Evolutionary conservation across 2,888 invertebrate genomes (phyloP).

Genomic region (Neoscelio sp.): DNA sequence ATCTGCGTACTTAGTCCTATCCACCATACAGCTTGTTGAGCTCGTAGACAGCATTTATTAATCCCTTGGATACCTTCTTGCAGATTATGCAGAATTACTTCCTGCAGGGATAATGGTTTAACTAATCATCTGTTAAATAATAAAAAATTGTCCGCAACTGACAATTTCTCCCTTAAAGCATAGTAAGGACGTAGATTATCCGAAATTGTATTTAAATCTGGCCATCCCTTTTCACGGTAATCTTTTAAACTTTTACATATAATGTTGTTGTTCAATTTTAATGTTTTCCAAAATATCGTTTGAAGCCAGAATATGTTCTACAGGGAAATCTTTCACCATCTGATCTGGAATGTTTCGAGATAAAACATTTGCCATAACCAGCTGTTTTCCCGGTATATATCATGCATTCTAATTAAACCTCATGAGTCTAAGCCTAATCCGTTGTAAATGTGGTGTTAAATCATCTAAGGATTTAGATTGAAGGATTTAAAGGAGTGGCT

Average conservation of each 20-base stretch:
- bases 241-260: too few relatives aligned
- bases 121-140: slow-evolving; percentile 65
- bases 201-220: too few relatives aligned
- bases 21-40: slow-evolving; percentile 68
- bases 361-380: slow-evolving; percentile 74
- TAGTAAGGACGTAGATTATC: background rate
- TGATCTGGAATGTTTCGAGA: too few relatives aligned
- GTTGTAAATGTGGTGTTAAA: slow-evolving; percentile 77
- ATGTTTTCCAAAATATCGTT: slow-evolving; percentile 42
- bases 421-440: slow-evolving; percentile 75
- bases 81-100: slow-evolving; percentile 63
- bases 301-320: background rate
- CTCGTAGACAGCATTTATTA: slow-evolving; percentile 64
- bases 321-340: too few relatives aligned
- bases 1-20: slow-evolving; percentile 55
- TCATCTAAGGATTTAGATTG: slow-evolving; percentile 76
- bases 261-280: too few relatives aligned
- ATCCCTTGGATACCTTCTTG: slow-evolving; percentile 72
- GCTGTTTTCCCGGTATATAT: slow-evolving; percentile 74
- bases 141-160: slow-evolving; percentile 62
- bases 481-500: slow-evolving; percentile 76
- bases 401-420: slow-evolving; percentile 70
- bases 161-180: background rate
- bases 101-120: slow-evolving; percentile 61
- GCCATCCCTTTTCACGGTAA: too few relatives aligned